Percentiles rank a stretch among this genome's conserved stretches.
Evolutionary conservation across 2,888 invertebrate genomes (phyloP).

Genomic region (Micropterix aruncella): DNA sequence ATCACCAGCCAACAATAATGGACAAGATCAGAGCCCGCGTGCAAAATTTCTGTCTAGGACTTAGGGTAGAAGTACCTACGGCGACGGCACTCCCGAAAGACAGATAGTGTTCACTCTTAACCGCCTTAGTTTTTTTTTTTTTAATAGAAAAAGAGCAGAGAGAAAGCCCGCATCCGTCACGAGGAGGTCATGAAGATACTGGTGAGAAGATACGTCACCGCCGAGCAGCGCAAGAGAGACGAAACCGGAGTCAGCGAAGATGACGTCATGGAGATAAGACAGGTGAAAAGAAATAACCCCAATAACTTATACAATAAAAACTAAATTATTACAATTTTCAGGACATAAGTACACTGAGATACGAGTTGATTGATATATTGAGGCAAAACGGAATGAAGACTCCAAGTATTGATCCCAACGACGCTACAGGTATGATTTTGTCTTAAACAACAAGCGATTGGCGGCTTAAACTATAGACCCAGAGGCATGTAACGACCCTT

Average conservation of each 20-base stretch:
- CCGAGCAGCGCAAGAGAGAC: conserved; percentile 77
- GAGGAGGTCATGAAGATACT: conserved; percentile 79
- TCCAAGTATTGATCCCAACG: conserved; percentile 52
- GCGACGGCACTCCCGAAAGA: too few relatives aligned
- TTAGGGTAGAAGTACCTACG: too few relatives aligned
- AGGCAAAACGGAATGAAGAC: conserved; percentile 79
- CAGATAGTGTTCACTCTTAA: too few relatives aligned
- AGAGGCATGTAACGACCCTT: conserved; percentile 4
- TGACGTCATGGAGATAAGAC: conserved; percentile 95
- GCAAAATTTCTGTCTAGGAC: too few relatives aligned
- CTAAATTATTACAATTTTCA: too few relatives aligned
- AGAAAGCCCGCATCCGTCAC: conserved; percentile 56
- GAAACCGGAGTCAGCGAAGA: conserved; percentile 91
- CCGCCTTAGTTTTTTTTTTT: too few relatives aligned
- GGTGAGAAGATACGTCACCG: conserved; percentile 81
- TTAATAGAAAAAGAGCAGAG: conserved; percentile 53
- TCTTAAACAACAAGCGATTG: conserved; percentile 12
- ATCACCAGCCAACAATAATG: too few relatives aligned
- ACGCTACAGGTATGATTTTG: conserved; percentile 50
- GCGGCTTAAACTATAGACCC: conserved; percentile 1
- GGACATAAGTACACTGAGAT: conserved; percentile 89
- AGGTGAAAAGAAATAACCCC: too few relatives aligned
- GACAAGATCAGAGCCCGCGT: too few relatives aligned
- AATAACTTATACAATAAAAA: too few relatives aligned
- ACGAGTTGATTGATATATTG: conserved; percentile 85